These are phyloP conservation scores for Cheirogaleus medius DNA, from an alignment of 2,113 vertebrate species.

Conservation along the genomic window DNA sequence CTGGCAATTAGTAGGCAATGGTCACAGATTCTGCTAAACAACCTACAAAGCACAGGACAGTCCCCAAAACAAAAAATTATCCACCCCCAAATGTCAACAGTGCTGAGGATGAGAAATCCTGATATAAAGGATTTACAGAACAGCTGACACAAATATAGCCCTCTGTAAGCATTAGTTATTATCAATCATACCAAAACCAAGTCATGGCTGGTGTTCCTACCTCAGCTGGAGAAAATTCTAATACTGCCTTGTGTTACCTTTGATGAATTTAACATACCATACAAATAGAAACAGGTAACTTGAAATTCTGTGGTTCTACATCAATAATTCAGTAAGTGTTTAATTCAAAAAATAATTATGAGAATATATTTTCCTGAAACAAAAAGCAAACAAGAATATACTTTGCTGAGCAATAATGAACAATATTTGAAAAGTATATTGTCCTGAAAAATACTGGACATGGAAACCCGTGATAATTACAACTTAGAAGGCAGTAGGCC, in stretches of 20 bases:
- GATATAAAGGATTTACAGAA: background rate
- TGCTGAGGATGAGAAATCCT: background rate
- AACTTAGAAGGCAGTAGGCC: background rate
- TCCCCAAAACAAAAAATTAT: background rate
- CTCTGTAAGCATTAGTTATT: background rate
- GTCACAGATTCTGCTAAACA: background rate
- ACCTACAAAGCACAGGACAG: background rate
- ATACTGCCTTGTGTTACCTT: background rate
- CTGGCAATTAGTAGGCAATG: background rate
- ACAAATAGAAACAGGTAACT: background rate
- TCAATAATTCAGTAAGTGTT: constrained; percentile 1
- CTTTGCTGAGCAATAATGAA: background rate
- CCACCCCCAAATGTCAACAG: background rate
- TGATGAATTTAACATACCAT: background rate
- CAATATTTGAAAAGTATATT: background rate
- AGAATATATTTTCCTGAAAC: constrained; percentile 21
- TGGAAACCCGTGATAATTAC: background rate
- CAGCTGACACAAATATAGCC: background rate
- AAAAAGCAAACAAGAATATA: constrained; percentile 1
- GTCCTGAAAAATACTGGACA: background rate
- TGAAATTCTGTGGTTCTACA: background rate
- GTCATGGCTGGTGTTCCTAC: background rate
- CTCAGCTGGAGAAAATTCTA: background rate
- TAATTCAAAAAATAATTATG: background rate
- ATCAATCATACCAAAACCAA: background rate